Conservation (phyloP, 92 coral and sea anemone species). For the Umimayanthus chanpuru region DNA sequence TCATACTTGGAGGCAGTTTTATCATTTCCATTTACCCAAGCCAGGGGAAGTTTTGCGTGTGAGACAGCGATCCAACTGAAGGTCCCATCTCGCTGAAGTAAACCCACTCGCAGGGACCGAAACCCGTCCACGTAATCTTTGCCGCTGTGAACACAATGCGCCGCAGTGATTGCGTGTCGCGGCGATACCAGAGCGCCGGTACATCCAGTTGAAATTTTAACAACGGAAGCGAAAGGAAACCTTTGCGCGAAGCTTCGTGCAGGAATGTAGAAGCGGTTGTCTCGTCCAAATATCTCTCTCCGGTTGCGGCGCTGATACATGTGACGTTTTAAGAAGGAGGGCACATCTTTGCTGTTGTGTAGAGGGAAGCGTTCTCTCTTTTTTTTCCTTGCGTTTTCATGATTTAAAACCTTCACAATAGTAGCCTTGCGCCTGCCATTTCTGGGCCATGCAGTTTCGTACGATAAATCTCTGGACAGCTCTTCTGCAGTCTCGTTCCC, state of each 20-base stretch:
- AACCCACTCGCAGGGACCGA: slow-evolving; percentile 72
- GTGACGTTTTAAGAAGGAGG: slow-evolving; percentile 31
- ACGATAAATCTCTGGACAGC: slow-evolving; percentile 65
- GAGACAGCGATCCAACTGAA: slow-evolving; percentile 67
- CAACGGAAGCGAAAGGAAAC: slow-evolving; percentile 86
- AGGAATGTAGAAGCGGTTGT: slow-evolving; percentile 59
- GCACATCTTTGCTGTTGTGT: slow-evolving; percentile 40
- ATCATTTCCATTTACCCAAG: slow-evolving; percentile 83
- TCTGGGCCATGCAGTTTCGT: slow-evolving; percentile 79
- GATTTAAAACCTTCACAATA: slow-evolving; percentile 44
- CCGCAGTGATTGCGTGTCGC: slow-evolving; percentile 86
- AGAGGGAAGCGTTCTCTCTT: slow-evolving; percentile 38
- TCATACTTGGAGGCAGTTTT: slow-evolving; percentile 83
- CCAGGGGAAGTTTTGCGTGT: slow-evolving; percentile 70
- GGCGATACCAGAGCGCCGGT: slow-evolving; percentile 89
- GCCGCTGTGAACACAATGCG: slow-evolving; percentile 92
- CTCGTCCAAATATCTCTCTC: slow-evolving; percentile 52
- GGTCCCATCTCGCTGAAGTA: slow-evolving; percentile 60
- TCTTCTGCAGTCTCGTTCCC: slow-evolving; percentile 56
- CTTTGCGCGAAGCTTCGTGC: slow-evolving; percentile 51
- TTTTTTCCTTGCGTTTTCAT: slow-evolving; percentile 41
- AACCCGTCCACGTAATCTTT: slow-evolving; percentile 80
- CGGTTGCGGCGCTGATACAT: slow-evolving; percentile 51
- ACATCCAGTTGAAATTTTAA: slow-evolving; percentile 87
- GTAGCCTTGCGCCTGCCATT: slow-evolving; percentile 68